phyloP scores from a whole-genome alignment of 2,113 vertebrate genomes.

The Lagenorhynchus albirostris region DNA sequence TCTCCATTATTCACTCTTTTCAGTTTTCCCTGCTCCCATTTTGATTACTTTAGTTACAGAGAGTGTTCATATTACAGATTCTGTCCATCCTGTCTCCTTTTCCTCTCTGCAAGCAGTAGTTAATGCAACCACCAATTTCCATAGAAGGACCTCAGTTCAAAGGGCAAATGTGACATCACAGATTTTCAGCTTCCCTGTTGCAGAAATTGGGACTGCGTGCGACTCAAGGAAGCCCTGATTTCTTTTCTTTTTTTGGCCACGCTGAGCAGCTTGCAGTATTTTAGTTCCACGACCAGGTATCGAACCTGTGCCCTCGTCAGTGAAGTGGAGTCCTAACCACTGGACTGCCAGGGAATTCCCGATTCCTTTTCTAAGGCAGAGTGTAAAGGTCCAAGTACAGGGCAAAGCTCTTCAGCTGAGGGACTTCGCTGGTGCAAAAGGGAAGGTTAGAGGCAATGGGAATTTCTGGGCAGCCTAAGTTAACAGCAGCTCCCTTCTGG shows the following conservation, averaged over 20 bases:
- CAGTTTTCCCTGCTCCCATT: not conserved
- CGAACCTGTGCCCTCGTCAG: not conserved
- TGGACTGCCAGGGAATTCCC: not conserved
- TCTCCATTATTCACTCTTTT: not conserved
- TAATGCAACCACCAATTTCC: not conserved
- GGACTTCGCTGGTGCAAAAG: not conserved
- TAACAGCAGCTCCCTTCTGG: not conserved
- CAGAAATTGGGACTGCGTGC: not conserved
- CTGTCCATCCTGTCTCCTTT: not conserved
- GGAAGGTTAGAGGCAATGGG: not conserved
- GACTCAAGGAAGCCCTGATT: not conserved
- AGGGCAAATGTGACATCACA: not conserved
- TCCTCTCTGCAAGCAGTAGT: not conserved
- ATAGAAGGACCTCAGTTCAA: not conserved
- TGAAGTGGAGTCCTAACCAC: not conserved
- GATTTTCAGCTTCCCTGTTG: not conserved
- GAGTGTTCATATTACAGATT: not conserved
- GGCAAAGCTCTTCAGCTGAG: not conserved
- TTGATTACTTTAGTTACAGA: not conserved
- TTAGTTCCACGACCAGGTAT: not conserved
- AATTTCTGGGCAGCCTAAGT: not conserved
- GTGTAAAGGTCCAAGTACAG: not conserved
- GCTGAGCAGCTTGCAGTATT: not conserved
- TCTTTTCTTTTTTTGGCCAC: not conserved
- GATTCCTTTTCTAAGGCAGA: not conserved